Percentiles rank a stretch among this genome's conserved stretches.
Evolutionary conservation across 1,140 invertebrate genomes (phyloP).

Genomic region (Drosophila biarmipes): DNA sequence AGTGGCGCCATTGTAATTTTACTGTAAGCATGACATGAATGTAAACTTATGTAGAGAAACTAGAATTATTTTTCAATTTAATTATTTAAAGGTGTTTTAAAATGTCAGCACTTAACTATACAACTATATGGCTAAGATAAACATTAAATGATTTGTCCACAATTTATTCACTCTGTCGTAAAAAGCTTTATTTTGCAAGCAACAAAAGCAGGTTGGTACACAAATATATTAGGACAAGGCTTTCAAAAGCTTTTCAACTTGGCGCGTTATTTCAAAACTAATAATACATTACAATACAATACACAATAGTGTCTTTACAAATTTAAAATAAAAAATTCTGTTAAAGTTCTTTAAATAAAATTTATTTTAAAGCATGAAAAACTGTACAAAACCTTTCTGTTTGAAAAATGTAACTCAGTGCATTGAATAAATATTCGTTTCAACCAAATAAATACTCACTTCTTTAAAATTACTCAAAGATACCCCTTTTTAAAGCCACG

Average conservation of each 20-base stretch:
- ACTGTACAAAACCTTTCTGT: background rate
- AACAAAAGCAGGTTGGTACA: conserved; percentile 16
- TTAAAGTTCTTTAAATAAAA: background rate
- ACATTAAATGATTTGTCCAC: background rate
- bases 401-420: background rate
- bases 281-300: too few species aligned
- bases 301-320: too few species aligned
- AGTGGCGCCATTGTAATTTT: background rate
- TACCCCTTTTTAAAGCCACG: background rate
- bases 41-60: too few species aligned
- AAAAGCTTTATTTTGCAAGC: background rate
- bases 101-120: background rate
- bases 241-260: background rate
- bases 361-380: background rate
- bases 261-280: background rate
- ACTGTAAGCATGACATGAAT: too few species aligned
- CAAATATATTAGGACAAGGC: background rate
- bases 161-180: background rate
- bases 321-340: too few species aligned
- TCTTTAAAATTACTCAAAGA: background rate
- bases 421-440: conserved; percentile 11
- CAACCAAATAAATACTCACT: conserved; percentile 3
- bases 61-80: background rate
- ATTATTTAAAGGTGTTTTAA: background rate
- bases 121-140: background rate